Conservation (phyloP, 2,888 invertebrate species). For the Xylota sylvarum region DNA sequence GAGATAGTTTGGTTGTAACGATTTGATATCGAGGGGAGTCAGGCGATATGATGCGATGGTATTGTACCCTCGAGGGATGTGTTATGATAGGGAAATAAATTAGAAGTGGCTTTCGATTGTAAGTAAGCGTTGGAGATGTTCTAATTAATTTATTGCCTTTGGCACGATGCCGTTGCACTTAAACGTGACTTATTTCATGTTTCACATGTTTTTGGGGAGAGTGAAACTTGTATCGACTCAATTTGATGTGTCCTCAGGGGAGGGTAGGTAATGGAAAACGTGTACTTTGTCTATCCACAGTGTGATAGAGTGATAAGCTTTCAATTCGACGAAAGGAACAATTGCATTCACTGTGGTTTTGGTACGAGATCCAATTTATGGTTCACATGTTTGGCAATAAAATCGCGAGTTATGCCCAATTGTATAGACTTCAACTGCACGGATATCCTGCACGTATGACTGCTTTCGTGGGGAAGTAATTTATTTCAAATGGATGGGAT, state of each 20-base stretch:
- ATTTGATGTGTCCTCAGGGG: not conserved
- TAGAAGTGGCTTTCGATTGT: conserved; percentile 53
- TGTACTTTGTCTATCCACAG: not conserved
- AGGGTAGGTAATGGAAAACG: not conserved
- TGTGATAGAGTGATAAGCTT: not conserved
- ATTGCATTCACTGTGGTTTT: not conserved
- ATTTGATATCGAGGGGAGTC: not conserved
- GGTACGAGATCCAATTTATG: too few relatives aligned
- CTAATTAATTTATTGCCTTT: conserved; percentile 62
- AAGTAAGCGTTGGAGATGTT: conserved; percentile 58
- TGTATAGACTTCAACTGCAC: too few relatives aligned
- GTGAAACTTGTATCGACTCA: not conserved
- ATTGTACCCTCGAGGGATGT: conserved; percentile 39
- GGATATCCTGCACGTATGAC: too few relatives aligned
- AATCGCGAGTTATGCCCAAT: too few relatives aligned
- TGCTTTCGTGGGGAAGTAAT: not conserved
- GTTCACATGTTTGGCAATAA: too few relatives aligned
- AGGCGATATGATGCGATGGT: not conserved
- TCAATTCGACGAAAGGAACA: not conserved
- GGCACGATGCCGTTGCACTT: conserved; percentile 39
- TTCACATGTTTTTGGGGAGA: not conserved
- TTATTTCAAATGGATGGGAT: too few relatives aligned
- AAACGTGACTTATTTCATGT: conserved; percentile 51
- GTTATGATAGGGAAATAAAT: conserved; percentile 61
- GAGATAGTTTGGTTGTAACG: conserved; percentile 29